Evolutionary conservation across 2,797 vertebrate species (phyloP).

Genomic region (Dromococcyx pavoninus): DNA sequence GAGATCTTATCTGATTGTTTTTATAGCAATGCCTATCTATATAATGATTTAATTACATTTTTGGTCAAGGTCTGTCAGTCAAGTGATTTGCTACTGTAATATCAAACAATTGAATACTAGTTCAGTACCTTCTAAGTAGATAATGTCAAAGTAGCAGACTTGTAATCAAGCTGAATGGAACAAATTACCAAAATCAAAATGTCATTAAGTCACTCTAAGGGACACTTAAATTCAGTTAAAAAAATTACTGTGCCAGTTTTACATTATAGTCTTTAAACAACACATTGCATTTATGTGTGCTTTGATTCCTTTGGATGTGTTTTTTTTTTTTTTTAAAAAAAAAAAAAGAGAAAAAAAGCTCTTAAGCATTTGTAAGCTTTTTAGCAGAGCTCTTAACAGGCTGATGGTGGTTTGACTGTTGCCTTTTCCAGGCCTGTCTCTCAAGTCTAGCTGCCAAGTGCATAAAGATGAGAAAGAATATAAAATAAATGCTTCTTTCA

Average conservation of each 20-base stretch:
- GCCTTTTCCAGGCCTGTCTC: not conserved
- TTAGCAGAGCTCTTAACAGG: not conserved
- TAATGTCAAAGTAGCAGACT: slow-evolving; percentile 63
- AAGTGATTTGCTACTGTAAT: slow-evolving; percentile 9
- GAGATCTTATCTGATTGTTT: not conserved
- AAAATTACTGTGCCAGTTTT: not conserved
- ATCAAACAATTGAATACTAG: slow-evolving; percentile 36
- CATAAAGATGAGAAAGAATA: not conserved
- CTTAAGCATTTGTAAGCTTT: not conserved
- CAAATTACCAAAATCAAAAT: slow-evolving; percentile 56
- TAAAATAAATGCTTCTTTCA: not conserved
- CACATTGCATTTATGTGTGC: not conserved
- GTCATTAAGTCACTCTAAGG: not conserved
- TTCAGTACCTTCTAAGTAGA: not conserved
- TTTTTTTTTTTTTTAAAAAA: not conserved
- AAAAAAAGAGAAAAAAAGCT: too few species aligned
- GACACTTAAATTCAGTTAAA: not conserved
- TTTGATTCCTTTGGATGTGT: not conserved
- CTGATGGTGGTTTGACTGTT: not conserved
- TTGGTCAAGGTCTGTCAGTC: not conserved
- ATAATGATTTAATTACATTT: slow-evolving; percentile 43
- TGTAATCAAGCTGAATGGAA: slow-evolving; percentile 70
- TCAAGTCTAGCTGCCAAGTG: not conserved
- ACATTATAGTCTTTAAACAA: not conserved
- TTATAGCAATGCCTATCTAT: not conserved